Base-by-base conservation (phyloP, 1,140 invertebrate species). In the Rhopalosiphum padi region DNA sequence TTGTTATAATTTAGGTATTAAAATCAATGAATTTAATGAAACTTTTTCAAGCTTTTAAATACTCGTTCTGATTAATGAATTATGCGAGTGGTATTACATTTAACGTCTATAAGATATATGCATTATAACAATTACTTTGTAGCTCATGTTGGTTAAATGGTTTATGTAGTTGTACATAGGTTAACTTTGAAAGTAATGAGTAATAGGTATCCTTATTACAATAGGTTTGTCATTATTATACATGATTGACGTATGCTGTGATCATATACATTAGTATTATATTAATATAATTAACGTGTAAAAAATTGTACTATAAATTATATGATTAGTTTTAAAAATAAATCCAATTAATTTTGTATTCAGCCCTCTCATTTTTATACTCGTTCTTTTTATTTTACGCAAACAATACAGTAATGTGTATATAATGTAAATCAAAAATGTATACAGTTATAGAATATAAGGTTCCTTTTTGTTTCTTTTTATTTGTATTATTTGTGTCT, bases 261-360 rank as follows among this genome's bases (percentile, higher is more conserved):
- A 93, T 93, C 82, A 86, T 93, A 93, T 93, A 93, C 82, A 86
- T 93, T 93, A 93, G 91, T 93, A 93, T 93, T 93, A 86, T 85
- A 86, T 53, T 60, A 60, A 90, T 68, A 90, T 60, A 43, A 68
- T 43, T 68, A 60, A 90, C 30, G 25, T 90, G 89, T 90, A 90
- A 68, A 68, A 22, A 90, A 8, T 89, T 90, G 89, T 90, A 90
- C 37, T 43, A 68, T 90, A 90, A 60, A 90, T 90, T 60, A 68
- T 68, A 68, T 43, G 21, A 68, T 90, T 90, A 60, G 55, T 30
- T 68, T 68, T 11, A 43, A 90, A 90, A 90, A 60, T 43, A 43
- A 90, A 90, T 68, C 89, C 43, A 68, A 90, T 60, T 90, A 90
- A 90, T 90, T 90, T 90, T 90, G 89, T 90, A 90, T 90, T 90